Evolutionary conservation across 2,888 invertebrate species (phyloP).

Genomic region (Eurois occulta): DNA sequence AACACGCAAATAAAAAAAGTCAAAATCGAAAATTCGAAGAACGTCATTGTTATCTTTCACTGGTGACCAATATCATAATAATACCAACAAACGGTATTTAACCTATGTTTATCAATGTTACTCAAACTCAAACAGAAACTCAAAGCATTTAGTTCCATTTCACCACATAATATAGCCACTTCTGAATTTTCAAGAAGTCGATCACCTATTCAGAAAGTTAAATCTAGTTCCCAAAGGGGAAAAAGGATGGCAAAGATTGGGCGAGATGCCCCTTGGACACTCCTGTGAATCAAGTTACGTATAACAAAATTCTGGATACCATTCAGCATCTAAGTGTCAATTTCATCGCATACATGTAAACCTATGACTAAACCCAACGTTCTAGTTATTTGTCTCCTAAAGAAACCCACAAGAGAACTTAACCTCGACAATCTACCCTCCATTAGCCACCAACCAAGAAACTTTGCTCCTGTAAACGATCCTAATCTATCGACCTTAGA

Average conservation of each 20-base stretch:
- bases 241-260: neutral
- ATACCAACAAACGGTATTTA: neutral
- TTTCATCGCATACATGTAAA: neutral
- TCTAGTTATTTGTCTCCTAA: neutral
- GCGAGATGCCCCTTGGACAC: neutral
- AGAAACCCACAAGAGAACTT: neutral
- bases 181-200: neutral
- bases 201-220: neutral
- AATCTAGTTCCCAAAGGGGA: neutral
- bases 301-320: neutral
- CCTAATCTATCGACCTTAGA: conserved; percentile 38
- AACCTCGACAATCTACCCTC: neutral
- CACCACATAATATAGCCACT: neutral
- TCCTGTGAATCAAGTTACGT: neutral
- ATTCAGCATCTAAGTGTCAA: neutral
- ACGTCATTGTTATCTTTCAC: neutral
- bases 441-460: conserved; percentile 16
- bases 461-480: conserved; percentile 26
- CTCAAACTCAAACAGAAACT: neutral
- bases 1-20: too few relatives aligned
- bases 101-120: neutral
- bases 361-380: neutral
- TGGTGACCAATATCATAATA: neutral
- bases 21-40: too few relatives aligned
- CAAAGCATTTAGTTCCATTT: neutral